Conservation (phyloP, 2,888 invertebrate genomes). For the Apocheima hispidaria region DNA sequence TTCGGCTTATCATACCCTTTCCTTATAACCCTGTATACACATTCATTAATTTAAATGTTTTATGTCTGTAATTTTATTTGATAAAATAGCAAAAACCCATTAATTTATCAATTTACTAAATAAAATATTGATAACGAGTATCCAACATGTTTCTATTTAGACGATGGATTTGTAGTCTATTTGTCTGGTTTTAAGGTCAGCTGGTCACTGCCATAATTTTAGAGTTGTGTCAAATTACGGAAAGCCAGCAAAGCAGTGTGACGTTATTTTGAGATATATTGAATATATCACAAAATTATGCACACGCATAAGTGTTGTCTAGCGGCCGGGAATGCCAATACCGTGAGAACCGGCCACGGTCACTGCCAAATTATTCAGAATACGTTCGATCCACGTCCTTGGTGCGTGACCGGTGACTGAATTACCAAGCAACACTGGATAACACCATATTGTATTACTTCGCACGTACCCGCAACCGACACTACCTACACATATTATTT, state of each 20-base stretch:
- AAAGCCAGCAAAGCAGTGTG: constrained; percentile 30
- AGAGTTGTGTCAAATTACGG: constrained; percentile 34
- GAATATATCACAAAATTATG: constrained; percentile 51
- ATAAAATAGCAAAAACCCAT: constrained; percentile 26
- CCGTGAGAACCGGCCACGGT: constrained; percentile 78
- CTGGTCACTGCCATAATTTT: constrained; percentile 34
- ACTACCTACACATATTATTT: constrained; percentile 48
- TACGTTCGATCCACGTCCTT: constrained; percentile 81
- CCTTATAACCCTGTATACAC: too few species aligned
- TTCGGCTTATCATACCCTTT: too few species aligned
- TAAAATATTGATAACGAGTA: constrained; percentile 25
- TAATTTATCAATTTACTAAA: constrained; percentile 29
- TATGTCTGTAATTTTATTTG: constrained; percentile 23
- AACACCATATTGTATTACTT: constrained; percentile 64
- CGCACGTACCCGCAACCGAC: constrained; percentile 59
- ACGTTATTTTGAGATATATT: constrained; percentile 27
- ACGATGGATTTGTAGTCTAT: constrained; percentile 30
- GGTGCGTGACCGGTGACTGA: constrained; percentile 77
- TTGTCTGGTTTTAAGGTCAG: constrained; percentile 34
- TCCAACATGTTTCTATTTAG: constrained; percentile 37
- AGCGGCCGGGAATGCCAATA: constrained; percentile 67
- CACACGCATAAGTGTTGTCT: constrained; percentile 52
- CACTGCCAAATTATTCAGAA: constrained; percentile 79
- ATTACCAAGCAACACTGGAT: constrained; percentile 63
- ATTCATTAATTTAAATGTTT: constrained; percentile 21